phyloP scores from a whole-genome alignment of 2,797 vertebrate genomes.

The Hyperoplus immaculatus region DNA sequence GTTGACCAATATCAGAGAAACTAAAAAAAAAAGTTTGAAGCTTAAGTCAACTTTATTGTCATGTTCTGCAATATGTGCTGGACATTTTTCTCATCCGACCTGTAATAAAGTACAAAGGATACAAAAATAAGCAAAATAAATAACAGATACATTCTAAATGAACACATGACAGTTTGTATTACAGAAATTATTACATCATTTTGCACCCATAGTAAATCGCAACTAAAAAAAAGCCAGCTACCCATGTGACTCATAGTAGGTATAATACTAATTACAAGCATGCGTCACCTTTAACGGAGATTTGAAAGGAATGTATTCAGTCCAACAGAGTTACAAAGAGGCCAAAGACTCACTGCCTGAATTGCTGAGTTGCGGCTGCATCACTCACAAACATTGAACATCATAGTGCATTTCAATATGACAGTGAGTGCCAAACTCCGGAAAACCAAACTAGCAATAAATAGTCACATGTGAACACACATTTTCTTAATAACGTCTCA shows the following conservation, averaged over 20 bases:
- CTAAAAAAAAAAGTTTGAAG: background rate
- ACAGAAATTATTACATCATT: background rate
- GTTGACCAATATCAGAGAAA: background rate
- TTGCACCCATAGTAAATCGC: constrained; percentile 20
- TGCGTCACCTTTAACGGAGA: constrained; percentile 2
- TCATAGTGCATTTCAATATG: background rate
- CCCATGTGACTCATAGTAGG: constrained; percentile 40
- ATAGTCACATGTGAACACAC: constrained; percentile 3
- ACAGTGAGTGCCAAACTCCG: background rate
- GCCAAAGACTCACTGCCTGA: background rate
- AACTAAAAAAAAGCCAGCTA: constrained; percentile 6
- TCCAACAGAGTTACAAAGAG: background rate
- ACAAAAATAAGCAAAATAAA: too few species aligned
- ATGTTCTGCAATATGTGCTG: too few species aligned
- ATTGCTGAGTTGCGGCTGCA: constrained; percentile 2
- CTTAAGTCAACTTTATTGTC: background rate
- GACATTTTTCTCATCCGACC: too few species aligned
- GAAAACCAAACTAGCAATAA: constrained; percentile 1
- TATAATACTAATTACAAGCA: constrained; percentile 16
- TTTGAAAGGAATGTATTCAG: constrained; percentile 13
- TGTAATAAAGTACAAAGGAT: too few species aligned
- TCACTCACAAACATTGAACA: constrained; percentile 2
- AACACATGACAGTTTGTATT: too few species aligned
- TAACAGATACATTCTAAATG: too few species aligned
- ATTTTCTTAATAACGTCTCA: background rate